These are phyloP conservation scores for Alfaro cultratus DNA, from an alignment of 2,797 vertebrate species.

Conservation along the genomic window DNA sequence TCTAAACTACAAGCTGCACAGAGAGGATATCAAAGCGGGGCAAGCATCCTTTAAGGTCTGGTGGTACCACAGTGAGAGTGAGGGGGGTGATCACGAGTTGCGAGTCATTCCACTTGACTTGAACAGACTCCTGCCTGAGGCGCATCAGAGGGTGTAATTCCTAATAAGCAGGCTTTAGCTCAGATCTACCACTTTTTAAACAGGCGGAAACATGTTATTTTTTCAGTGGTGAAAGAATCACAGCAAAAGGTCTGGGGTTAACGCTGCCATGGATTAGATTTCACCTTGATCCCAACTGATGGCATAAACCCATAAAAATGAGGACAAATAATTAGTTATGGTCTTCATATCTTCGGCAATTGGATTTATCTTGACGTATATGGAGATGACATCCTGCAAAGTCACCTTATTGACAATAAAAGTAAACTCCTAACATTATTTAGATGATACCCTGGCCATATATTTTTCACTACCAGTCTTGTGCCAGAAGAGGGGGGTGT, in stretches of 20 bases:
- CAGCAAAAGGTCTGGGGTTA: background rate
- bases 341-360: background rate
- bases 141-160: slow-evolving; percentile 32
- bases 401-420: background rate
- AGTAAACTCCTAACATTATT: background rate
- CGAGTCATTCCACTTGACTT: slow-evolving; percentile 66
- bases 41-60: slow-evolving; percentile 63
- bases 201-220: slow-evolving; percentile 3
- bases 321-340: background rate
- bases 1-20: slow-evolving; percentile 54
- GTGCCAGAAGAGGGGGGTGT: background rate
- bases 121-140: slow-evolving; percentile 52
- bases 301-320: background rate
- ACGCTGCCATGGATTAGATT: background rate
- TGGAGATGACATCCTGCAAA: background rate
- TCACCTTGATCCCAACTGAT: background rate
- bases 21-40: slow-evolving; percentile 49
- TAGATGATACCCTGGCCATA: background rate
- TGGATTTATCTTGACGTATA: background rate
- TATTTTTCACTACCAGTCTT: background rate
- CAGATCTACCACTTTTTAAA: background rate
- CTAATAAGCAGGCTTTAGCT: slow-evolving; percentile 8
- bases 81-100: slow-evolving; percentile 73
- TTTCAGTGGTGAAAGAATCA: background rate
- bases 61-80: slow-evolving; percentile 18